These are phyloP conservation scores for Setophaga coronata DNA, from an alignment of 2,113 vertebrate genomes.

Conservation along the genomic window DNA sequence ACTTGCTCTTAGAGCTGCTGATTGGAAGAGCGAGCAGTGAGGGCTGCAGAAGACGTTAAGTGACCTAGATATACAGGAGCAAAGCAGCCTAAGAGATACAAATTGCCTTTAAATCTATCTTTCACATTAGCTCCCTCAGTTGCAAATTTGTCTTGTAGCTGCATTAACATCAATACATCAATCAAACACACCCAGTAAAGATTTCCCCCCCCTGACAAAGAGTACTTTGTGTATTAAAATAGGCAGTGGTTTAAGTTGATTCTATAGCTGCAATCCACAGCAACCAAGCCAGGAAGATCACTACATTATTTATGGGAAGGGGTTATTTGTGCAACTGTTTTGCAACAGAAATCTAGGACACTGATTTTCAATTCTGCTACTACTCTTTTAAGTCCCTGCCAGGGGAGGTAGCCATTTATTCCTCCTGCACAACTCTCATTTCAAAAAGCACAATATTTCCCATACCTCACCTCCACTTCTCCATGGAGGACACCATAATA, in stretches of 20 bases:
- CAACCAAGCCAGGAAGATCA: constrained; percentile 25
- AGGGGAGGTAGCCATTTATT: not conserved
- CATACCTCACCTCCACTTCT: not conserved
- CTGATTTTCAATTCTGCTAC: not conserved
- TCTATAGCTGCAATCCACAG: constrained; percentile 35
- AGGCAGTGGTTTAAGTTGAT: constrained; percentile 17
- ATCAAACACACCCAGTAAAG: not conserved
- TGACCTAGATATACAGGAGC: constrained; percentile 53
- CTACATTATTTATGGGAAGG: constrained; percentile 66
- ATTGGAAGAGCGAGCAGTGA: constrained; percentile 19
- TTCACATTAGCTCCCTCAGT: constrained; percentile 1
- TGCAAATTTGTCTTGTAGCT: constrained; percentile 4
- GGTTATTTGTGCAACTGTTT: constrained; percentile 54
- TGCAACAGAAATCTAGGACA: constrained; percentile 57
- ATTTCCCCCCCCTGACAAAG: fast-evolving
- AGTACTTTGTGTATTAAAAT: constrained; percentile 4
- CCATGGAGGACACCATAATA: not conserved
- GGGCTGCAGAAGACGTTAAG: not conserved
- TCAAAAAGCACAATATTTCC: not conserved
- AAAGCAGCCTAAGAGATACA: constrained; percentile 36
- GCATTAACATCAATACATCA: constrained; percentile 48
- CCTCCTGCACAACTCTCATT: not conserved
- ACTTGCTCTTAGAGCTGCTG: not conserved
- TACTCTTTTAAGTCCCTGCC: not conserved
- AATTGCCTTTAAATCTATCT: constrained; percentile 33